Evolutionary conservation across 2,888 invertebrate species (phyloP).

Genomic region (Prosapia bicincta): DNA sequence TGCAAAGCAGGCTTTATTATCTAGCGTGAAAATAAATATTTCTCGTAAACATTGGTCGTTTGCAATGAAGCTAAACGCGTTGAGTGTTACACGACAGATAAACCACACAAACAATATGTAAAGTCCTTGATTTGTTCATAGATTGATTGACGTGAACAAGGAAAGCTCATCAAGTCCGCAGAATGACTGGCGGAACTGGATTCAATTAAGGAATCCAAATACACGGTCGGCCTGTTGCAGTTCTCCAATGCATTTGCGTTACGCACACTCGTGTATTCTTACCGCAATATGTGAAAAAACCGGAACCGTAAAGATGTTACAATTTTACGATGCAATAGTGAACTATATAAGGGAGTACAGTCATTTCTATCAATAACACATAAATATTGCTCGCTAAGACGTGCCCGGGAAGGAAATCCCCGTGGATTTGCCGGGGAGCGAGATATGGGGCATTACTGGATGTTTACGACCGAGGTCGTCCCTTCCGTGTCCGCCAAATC

Average conservation of each 20-base stretch:
- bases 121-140: neutral
- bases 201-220: neutral
- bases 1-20: no score
- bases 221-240: no score
- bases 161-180: neutral
- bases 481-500: constrained; percentile 28
- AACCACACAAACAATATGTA: neutral
- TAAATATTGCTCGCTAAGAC: constrained; percentile 23
- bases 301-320: neutral
- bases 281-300: neutral
- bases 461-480: constrained; percentile 27
- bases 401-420: constrained; percentile 13
- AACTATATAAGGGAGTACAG: constrained; percentile 9
- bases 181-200: neutral
- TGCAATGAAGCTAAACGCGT: no score
- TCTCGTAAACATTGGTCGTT: no score
- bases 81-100: no score
- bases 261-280: no score
- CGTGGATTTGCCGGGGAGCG: constrained; percentile 10
- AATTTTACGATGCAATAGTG: neutral
- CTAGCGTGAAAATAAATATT: no score
- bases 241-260: no score
- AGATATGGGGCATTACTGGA: constrained; percentile 26
- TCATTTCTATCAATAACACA: constrained; percentile 31
- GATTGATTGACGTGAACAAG: neutral